Conservation (phyloP, 2,797 vertebrate genomes). For the Channallabes apus region DNA sequence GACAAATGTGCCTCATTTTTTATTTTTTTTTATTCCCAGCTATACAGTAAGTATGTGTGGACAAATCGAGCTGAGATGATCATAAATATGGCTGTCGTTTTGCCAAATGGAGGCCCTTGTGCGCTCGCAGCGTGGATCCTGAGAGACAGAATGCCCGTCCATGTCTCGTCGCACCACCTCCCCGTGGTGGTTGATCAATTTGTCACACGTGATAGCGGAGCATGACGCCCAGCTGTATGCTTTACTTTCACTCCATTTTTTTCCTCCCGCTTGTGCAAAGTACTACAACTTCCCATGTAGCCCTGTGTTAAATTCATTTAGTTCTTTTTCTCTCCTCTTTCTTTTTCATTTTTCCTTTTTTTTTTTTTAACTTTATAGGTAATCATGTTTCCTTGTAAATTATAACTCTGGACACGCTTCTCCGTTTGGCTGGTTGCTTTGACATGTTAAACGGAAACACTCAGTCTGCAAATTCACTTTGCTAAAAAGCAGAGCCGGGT, state of each 20-base stretch:
- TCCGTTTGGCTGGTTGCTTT: constrained; percentile 52
- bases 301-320: constrained; percentile 62
- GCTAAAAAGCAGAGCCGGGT: constrained; percentile 38
- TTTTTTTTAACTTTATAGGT: constrained; percentile 46
- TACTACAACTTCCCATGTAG: constrained; percentile 47
- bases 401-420: constrained; percentile 47
- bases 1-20: constrained; percentile 61
- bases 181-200: constrained; percentile 60
- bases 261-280: constrained; percentile 54
- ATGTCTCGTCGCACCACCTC: constrained; percentile 62
- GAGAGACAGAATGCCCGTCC: constrained; percentile 62
- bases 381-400: constrained; percentile 60
- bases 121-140: constrained; percentile 60
- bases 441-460: constrained; percentile 58
- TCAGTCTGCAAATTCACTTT: constrained; percentile 58
- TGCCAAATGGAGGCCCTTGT: constrained; percentile 68
- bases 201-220: constrained; percentile 56
- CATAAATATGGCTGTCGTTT: constrained; percentile 69
- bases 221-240: constrained; percentile 62
- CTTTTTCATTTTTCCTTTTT: background rate
- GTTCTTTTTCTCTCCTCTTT: constrained; percentile 39
- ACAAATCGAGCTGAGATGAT: constrained; percentile 66
- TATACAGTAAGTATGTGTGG: constrained; percentile 45
- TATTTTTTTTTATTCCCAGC: constrained; percentile 56
- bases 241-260: constrained; percentile 56